These are phyloP conservation scores for Bambusicola thoracicus DNA, from an alignment of 2,113 vertebrate species.

Conservation along the genomic window DNA sequence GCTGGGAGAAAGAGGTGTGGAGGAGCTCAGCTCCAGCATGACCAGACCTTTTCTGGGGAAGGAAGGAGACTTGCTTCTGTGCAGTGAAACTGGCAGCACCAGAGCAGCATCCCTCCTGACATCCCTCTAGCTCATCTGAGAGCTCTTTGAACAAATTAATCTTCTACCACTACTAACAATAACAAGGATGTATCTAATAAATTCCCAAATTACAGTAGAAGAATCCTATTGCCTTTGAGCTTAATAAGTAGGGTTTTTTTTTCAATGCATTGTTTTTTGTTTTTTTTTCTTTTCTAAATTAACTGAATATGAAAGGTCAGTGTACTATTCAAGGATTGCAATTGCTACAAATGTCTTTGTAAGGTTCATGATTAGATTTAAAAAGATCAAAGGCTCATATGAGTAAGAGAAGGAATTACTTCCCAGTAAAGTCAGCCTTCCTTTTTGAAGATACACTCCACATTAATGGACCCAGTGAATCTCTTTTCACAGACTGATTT, in stretches of 20 bases:
- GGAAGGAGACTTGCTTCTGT: not conserved
- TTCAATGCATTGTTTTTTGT: not conserved
- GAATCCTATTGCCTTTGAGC: not conserved
- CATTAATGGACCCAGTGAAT: not conserved
- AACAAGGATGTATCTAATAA: not conserved
- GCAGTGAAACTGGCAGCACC: not conserved
- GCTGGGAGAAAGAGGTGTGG: not conserved
- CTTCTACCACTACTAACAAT: not conserved
- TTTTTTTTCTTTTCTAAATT: not conserved
- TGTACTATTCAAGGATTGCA: not conserved
- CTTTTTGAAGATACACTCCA: not conserved
- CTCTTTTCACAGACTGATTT: not conserved
- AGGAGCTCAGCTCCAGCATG: not conserved
- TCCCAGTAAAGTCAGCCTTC: not conserved
- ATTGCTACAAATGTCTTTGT: not conserved
- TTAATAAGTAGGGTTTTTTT: not conserved
- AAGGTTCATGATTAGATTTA: slow-evolving; percentile 1
- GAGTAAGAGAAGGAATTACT: slow-evolving; percentile 26
- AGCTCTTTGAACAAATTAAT: not conserved
- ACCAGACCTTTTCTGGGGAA: not conserved
- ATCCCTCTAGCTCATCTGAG: not conserved
- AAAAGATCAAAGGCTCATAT: slow-evolving; percentile 31
- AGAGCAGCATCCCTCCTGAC: not conserved
- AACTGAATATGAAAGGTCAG: not conserved
- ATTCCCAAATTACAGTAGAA: not conserved